Percentiles rank a stretch among this genome's conserved stretches.
Evolutionary conservation across 2,113 vertebrate species (phyloP).

Genomic region (Pygoscelis adeliae): DNA sequence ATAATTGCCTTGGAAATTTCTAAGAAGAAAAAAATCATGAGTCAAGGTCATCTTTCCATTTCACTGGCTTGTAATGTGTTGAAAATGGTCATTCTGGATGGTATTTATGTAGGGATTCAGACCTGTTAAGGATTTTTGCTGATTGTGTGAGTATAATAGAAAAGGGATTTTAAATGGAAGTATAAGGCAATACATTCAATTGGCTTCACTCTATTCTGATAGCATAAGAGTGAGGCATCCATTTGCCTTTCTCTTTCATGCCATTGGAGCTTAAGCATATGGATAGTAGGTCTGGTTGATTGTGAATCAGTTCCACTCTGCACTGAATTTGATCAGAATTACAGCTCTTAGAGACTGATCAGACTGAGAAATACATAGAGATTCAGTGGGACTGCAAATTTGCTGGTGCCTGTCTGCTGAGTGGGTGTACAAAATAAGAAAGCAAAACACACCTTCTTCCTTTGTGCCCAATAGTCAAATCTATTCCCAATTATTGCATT

Average conservation of each 20-base stretch:
- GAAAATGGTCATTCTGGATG: constrained; percentile 39
- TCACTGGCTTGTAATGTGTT: constrained; percentile 52
- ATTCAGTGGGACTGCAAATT: background rate
- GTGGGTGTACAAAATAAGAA: background rate
- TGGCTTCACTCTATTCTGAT: background rate
- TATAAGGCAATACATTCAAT: background rate
- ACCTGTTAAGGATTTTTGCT: constrained; percentile 12
- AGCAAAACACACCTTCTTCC: background rate
- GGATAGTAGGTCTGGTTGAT: background rate
- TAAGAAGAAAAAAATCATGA: constrained; percentile 13
- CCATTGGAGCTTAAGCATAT: background rate
- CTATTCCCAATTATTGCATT: background rate
- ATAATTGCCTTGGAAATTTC: background rate
- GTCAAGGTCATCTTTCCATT: constrained; percentile 41
- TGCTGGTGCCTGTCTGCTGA: background rate
- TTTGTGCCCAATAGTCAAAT: background rate
- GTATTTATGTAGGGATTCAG: constrained; percentile 43
- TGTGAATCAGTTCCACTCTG: background rate
- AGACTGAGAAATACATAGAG: background rate
- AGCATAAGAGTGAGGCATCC: background rate
- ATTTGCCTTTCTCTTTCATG: background rate
- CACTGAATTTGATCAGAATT: background rate
- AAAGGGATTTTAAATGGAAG: constrained; percentile 4
- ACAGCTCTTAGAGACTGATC: background rate
- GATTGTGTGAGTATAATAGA: constrained; percentile 1